A percentile compares a stretch with the other conserved stretches of the same genome.
These are phyloP conservation scores for Stichodactyla helianthus DNA, from an alignment of 64 coral and sea anemone species.

Conservation along the genomic window DNA sequence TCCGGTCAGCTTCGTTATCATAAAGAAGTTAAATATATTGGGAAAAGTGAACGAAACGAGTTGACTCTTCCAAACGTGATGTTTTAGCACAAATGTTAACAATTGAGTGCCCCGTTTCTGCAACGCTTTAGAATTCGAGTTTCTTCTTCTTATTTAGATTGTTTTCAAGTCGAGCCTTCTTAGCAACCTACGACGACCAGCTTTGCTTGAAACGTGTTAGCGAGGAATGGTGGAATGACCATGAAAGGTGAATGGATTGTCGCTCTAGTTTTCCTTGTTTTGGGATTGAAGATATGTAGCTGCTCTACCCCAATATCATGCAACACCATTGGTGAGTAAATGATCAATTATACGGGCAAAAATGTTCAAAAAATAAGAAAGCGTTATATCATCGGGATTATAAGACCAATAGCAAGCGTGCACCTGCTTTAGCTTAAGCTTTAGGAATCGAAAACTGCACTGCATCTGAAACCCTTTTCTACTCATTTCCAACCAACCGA, in stretches of 20 bases:
- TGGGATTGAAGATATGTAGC: neutral
- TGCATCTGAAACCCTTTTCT: no score
- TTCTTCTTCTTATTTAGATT: neutral
- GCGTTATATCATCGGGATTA: neutral
- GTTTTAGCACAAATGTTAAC: neutral
- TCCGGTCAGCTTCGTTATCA: neutral
- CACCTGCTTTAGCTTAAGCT: neutral
- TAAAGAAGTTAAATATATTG: neutral
- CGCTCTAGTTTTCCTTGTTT: neutral
- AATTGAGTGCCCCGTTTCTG: neutral
- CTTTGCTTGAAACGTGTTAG: neutral
- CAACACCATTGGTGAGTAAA: conserved; percentile 3
- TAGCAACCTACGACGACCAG: neutral
- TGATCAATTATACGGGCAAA: conserved; percentile 5
- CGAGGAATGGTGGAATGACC: neutral
- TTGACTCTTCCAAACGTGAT: neutral
- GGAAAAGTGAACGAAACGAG: neutral
- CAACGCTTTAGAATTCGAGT: neutral
- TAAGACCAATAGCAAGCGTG: neutral
- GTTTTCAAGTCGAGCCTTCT: neutral
- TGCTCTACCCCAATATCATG: neutral
- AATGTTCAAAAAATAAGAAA: neutral
- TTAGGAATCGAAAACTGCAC: neutral
- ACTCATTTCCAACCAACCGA: neutral
- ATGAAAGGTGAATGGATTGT: neutral